Evolutionary conservation across 2,113 vertebrate genomes (phyloP).

Genomic region (Melierax canorus): DNA sequence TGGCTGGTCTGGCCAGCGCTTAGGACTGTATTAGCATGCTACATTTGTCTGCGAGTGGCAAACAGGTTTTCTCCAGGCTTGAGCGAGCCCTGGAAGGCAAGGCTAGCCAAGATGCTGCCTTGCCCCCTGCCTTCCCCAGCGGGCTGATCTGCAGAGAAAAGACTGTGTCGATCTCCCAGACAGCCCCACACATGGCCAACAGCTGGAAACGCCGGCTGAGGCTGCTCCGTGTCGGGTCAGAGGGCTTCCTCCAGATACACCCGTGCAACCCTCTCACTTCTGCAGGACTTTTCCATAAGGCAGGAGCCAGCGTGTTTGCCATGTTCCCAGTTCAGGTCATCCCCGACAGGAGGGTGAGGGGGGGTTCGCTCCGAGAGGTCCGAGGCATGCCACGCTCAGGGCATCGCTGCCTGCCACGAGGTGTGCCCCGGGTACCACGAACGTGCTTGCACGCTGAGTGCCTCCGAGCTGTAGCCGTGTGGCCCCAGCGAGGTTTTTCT

Average conservation of each 20-base stretch:
- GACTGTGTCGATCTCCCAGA: background rate
- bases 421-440: fast-evolving
- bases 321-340: background rate
- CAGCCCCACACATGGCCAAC: background rate
- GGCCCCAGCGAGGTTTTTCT: background rate
- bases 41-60: background rate
- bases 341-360: background rate
- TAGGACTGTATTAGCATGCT: conserved; percentile 10
- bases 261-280: fast-evolving
- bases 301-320: background rate
- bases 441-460: fast-evolving
- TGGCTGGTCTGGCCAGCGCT: background rate
- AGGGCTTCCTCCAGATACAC: background rate
- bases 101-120: background rate
- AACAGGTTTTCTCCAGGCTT: conserved; percentile 46
- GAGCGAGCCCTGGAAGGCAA: conserved; percentile 1
- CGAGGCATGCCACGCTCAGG: fast-evolving
- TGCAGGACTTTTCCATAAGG: background rate
- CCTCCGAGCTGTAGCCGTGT: background rate
- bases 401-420: background rate
- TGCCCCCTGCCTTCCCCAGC: background rate
- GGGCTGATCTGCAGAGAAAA: background rate
- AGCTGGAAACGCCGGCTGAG: background rate
- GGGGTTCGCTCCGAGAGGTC: background rate
- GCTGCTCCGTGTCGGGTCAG: background rate